Conservation (phyloP, 2,888 invertebrate genomes). For the Andrena marginata region DNA sequence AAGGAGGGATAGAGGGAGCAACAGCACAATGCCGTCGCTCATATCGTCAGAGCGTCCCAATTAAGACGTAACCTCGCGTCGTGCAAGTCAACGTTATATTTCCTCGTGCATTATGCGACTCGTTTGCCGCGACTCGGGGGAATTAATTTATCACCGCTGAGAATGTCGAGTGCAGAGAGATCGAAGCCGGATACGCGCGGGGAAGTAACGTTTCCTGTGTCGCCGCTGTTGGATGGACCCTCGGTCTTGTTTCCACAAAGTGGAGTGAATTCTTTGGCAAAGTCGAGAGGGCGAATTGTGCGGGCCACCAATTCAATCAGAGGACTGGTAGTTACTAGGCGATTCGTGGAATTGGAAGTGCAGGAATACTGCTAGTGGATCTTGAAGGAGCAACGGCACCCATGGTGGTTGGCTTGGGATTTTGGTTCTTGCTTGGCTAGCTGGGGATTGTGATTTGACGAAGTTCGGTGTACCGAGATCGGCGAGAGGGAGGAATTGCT, state of each 20-base stretch:
- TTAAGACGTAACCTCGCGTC: constrained; percentile 23
- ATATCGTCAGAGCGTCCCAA: constrained; percentile 25
- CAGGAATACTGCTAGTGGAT: not conserved
- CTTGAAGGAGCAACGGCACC: not conserved
- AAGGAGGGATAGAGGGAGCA: not conserved
- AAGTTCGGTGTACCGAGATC: constrained; percentile 11
- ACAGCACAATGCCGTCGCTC: not conserved
- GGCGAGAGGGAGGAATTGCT: not conserved
- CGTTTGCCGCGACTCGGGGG: not conserved
- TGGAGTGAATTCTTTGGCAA: not conserved
- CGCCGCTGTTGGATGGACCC: not conserved
- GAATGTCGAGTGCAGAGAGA: not conserved
- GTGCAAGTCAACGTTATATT: constrained; percentile 3
- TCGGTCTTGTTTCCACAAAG: not conserved
- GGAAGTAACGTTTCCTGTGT: not conserved
- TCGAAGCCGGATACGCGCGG: not conserved
- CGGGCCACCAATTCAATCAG: constrained; percentile 17
- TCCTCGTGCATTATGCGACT: not conserved
- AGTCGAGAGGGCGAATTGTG: constrained; percentile 1
- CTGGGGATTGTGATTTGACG: constrained; percentile 17
- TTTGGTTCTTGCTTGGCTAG: not conserved
- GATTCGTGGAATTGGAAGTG: constrained; percentile 9
- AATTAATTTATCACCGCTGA: constrained; percentile 29
- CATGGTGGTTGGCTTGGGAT: not conserved
- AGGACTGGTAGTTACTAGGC: constrained; percentile 21